These are phyloP conservation scores for Theropithecus gelada DNA, from an alignment of 2,113 vertebrate genomes.

Conservation along the genomic window DNA sequence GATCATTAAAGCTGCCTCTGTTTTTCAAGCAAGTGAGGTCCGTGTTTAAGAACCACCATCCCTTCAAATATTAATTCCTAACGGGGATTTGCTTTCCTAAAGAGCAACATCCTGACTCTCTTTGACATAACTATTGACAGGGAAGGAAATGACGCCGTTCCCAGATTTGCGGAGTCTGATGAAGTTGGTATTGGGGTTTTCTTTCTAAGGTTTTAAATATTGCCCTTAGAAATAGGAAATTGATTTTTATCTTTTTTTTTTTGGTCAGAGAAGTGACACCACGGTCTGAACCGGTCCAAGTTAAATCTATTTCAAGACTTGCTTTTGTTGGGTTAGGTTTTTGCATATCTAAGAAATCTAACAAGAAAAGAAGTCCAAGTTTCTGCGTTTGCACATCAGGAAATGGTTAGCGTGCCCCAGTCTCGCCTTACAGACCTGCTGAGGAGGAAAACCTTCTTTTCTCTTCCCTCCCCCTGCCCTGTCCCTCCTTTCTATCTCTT, in stretches of 20 bases:
- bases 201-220: not conserved
- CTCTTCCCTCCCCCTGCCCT: not conserved
- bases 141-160: not conserved
- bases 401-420: constrained; percentile 51
- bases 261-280: not conserved
- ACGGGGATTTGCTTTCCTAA: not conserved
- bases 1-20: not conserved
- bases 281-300: not conserved
- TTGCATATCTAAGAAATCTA: constrained; percentile 20
- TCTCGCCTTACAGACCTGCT: constrained; percentile 36
- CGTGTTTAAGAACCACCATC: not conserved
- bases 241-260: not conserved
- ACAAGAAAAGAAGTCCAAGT: not conserved
- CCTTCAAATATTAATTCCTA: not conserved
- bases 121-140: not conserved
- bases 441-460: not conserved
- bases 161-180: not conserved
- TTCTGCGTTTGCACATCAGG: constrained; percentile 48
- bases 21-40: not conserved
- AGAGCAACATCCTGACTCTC: not conserved
- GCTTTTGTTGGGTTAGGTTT: not conserved
- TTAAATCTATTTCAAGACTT: not conserved
- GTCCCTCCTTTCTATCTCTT: not conserved
- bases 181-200: not conserved
- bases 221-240: constrained; percentile 28